Evolutionary conservation across 2,888 invertebrate species (phyloP).

Genomic region (Drosophila rubida): DNA sequence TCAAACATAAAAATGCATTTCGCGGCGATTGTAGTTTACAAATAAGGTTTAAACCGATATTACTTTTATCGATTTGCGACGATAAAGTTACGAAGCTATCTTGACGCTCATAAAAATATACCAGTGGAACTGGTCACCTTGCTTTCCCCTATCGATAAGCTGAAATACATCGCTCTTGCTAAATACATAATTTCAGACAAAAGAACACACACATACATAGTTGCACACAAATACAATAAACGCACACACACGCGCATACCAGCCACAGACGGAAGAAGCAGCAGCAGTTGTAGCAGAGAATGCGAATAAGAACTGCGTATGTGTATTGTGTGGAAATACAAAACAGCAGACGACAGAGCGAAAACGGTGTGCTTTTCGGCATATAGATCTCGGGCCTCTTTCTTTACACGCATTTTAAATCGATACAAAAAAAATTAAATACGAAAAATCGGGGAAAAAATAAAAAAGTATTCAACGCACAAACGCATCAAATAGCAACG

Average conservation of each 20-base stretch:
- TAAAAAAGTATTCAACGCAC: slow-evolving; percentile 27
- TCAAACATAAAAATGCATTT: too few relatives aligned
- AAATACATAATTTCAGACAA: slow-evolving; percentile 65
- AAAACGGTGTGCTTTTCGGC: slow-evolving; percentile 61
- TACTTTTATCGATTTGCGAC: too few relatives aligned
- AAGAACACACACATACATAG: slow-evolving; percentile 44
- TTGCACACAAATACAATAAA: slow-evolving; percentile 3
- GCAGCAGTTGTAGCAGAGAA: slow-evolving; percentile 49
- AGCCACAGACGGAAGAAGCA: slow-evolving; percentile 35
- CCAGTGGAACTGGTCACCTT: neutral
- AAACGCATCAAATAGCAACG: slow-evolving; percentile 34
- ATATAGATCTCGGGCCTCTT: slow-evolving; percentile 27
- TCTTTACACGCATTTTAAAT: slow-evolving; percentile 41
- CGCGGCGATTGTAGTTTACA: too few relatives aligned
- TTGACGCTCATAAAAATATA: too few relatives aligned
- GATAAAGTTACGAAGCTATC: too few relatives aligned
- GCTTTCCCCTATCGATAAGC: slow-evolving; percentile 43
- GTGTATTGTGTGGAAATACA: slow-evolving; percentile 61
- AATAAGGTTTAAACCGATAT: too few relatives aligned
- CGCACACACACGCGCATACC: slow-evolving; percentile 17
- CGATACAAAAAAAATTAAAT: slow-evolving; percentile 19
- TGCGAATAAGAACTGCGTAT: slow-evolving; percentile 72
- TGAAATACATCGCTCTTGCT: slow-evolving; percentile 49
- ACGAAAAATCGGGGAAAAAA: neutral
- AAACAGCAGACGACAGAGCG: slow-evolving; percentile 60